Conservation (phyloP, 2,113 vertebrate genomes). For the Ceyx melanurus region DNA sequence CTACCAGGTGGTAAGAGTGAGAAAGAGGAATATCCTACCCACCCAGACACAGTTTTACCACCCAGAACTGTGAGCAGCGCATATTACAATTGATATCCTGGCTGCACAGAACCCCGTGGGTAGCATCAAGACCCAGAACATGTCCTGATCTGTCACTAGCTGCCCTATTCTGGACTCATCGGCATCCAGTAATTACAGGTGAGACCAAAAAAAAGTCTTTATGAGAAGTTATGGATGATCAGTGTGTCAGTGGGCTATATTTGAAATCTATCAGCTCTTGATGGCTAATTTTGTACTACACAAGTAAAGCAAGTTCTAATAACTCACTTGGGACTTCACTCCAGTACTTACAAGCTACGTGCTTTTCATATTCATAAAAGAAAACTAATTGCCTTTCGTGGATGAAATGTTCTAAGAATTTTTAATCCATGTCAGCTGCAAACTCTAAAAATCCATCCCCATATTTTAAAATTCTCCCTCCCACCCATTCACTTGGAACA, state of each 20-base stretch:
- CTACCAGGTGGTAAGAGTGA: not conserved
- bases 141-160: not conserved
- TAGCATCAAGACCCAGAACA: not conserved
- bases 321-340: slow-evolving; percentile 73
- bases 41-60: not conserved
- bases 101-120: not conserved
- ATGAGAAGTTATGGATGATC: slow-evolving; percentile 51
- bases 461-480: slow-evolving; percentile 14
- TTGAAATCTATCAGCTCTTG: slow-evolving; percentile 68
- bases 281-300: slow-evolving; percentile 74
- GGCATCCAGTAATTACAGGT: slow-evolving; percentile 15
- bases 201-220: not conserved
- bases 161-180: not conserved
- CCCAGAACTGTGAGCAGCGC: not conserved
- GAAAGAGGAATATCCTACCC: not conserved
- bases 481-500: slow-evolving; percentile 31
- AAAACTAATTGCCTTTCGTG: slow-evolving; percentile 76
- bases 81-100: not conserved
- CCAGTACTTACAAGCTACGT: slow-evolving; percentile 68
- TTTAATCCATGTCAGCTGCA: slow-evolving; percentile 68
- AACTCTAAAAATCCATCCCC: slow-evolving; percentile 47
- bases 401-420: slow-evolving; percentile 69
- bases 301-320: slow-evolving; percentile 69
- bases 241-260: slow-evolving; percentile 53
- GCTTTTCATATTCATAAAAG: slow-evolving; percentile 75